Conservation (phyloP, 2,888 invertebrate genomes). For the Zaprionus bogoriensis region DNA sequence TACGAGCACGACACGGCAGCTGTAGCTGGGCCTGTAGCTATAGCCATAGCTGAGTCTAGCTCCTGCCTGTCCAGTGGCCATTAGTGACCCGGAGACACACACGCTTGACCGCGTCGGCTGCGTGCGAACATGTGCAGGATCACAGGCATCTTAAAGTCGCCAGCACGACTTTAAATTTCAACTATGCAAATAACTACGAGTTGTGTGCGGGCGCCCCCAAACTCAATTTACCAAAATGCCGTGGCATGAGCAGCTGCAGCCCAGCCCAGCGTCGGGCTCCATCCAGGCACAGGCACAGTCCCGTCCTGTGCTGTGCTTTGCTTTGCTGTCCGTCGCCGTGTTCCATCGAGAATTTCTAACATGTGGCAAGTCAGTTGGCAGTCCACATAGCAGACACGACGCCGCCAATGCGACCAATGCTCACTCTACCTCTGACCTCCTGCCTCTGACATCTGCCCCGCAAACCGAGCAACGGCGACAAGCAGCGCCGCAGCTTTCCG, state of each 20-base stretch:
- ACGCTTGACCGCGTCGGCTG: background rate
- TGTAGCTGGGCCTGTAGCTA: conserved; percentile 9
- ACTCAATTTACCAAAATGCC: conserved; percentile 63
- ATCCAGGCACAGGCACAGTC: too few species aligned
- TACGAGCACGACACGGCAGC: conserved; percentile 13
- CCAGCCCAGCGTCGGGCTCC: conserved; percentile 32
- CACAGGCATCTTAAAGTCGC: conserved; percentile 22
- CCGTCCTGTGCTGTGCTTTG: too few species aligned
- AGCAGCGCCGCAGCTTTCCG: conserved; percentile 42
- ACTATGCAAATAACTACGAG: conserved; percentile 70
- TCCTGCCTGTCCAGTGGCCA: conserved; percentile 24
- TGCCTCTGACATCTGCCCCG: background rate
- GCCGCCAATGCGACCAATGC: too few species aligned
- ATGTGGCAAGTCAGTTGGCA: conserved; percentile 60
- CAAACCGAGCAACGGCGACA: conserved; percentile 36
- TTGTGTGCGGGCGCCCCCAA: conserved; percentile 40
- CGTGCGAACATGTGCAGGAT: background rate
- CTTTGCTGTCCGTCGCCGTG: conserved; percentile 15
- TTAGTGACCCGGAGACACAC: conserved; percentile 8
- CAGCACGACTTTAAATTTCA: conserved; percentile 33
- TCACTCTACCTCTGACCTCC: background rate
- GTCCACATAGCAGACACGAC: conserved; percentile 20
- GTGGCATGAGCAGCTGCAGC: conserved; percentile 28
- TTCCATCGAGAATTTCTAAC: conserved; percentile 46
- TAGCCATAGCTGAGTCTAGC: background rate